Evolutionary conservation across 2,888 invertebrate genomes (phyloP), one percentile per base, ranked within the genome.

Genomic region (Empis stercorea): DNA sequence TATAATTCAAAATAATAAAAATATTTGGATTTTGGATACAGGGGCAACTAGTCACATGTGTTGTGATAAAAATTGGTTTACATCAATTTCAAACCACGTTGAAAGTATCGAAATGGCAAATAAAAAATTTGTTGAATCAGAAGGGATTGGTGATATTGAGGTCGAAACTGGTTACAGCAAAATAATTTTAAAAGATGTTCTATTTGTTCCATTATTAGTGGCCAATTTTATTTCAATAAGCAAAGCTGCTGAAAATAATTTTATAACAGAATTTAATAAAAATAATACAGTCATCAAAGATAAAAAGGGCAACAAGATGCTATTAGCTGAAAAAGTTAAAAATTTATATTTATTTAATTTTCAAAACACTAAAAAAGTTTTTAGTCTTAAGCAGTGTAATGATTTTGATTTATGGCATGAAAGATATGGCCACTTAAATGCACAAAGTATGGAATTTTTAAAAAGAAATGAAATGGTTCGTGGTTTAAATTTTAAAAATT

Each of bases 171-270:
- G 20, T 2, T 7, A 10, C 30, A 34, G 41, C 23, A 36, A 17
- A 1, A 13, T 44, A 17, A 44, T 14, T 14, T 46, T 51, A 15
- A 11, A 5, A 14, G 45, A 42, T 30, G 48, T 51, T 11, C 40
- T 51, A 14, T 48, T 30, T 43, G 48, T 51, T 30, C 48, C 46
- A 34, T 20, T 34, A 43, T 13, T 51, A 10, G 34, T 46, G 38
- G 32, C 37, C 15, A 51, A 48, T 38, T 48, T 46, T 39, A 45
- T 48, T 38, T 48, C 48, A 7, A 10, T 48, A 15, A 20, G 23
- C n/a, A 48, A 50, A 38, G 27, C 15, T 11, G 41, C 39, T n/a
- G 42, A 48, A 30, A 42, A 48, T 15, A 34, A 40, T 32, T n/a
- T 36, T n/a, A 14, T 10, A 41, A 30, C 39, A 7, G n/a, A 32